These are phyloP conservation scores for Pipistrellus pygmaeus DNA, from an alignment of 2,797 vertebrate genomes.

Conservation along the genomic window DNA sequence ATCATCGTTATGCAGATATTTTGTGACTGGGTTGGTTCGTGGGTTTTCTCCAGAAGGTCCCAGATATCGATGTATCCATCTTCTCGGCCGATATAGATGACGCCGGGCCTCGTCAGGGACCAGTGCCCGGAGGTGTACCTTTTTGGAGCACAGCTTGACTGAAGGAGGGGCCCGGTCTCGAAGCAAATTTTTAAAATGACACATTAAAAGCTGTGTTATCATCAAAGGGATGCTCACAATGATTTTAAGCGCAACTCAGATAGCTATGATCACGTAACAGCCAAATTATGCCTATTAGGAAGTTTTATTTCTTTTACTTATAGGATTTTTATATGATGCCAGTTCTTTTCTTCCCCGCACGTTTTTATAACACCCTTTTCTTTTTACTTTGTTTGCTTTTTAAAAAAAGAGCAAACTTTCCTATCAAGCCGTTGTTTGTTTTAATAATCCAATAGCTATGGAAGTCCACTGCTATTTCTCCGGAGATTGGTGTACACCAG, in stretches of 20 bases:
- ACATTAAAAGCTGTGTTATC: neutral
- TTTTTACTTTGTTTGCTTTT: conserved; percentile 21
- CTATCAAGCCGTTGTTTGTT: neutral
- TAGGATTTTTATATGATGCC: neutral
- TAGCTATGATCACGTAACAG: neutral
- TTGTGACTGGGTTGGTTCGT: conserved; percentile 89
- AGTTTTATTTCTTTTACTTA: neutral
- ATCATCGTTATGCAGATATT: conserved; percentile 89
- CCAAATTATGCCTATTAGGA: neutral
- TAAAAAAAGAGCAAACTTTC: conserved; percentile 6
- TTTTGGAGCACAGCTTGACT: conserved; percentile 87
- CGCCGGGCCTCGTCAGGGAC: conserved; percentile 93
- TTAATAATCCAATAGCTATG: neutral
- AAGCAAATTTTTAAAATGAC: conserved; percentile 55
- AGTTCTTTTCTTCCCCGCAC: conserved; percentile 13
- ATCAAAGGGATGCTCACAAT: neutral
- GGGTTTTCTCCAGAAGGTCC: conserved; percentile 94
- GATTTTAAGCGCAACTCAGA: conserved; percentile 13
- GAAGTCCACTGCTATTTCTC: neutral
- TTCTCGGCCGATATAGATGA: conserved; percentile 94
- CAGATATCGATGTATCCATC: conserved; percentile 94
- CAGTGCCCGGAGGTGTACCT: conserved; percentile 91
- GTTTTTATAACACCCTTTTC: neutral
- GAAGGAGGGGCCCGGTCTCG: conserved; percentile 91
- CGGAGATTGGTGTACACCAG: neutral